A percentile compares a stretch with the other conserved stretches of the same genome.
These are phyloP conservation scores for Drosophila putrida DNA, from an alignment of 2,888 invertebrate species.

Conservation along the genomic window DNA sequence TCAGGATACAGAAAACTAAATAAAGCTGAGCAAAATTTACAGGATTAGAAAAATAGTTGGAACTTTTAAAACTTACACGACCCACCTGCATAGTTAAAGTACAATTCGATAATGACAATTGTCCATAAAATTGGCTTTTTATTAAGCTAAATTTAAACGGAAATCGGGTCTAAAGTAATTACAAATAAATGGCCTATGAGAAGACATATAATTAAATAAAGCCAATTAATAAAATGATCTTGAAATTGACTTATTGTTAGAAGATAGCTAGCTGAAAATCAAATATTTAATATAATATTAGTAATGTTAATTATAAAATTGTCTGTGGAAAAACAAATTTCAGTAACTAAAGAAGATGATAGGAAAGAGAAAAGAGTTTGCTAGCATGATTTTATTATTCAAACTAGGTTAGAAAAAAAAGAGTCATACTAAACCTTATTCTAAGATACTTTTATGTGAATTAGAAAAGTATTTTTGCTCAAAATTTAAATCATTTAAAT, in stretches of 20 bases:
- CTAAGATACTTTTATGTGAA: no score
- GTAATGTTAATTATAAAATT: background rate
- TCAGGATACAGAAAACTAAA: constrained; percentile 25
- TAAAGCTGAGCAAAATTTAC: constrained; percentile 21
- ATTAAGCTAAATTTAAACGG: constrained; percentile 54
- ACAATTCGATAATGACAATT: constrained; percentile 21
- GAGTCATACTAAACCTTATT: no score
- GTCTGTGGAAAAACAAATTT: no score
- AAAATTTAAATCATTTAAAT: no score
- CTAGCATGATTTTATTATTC: no score
- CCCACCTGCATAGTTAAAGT: constrained; percentile 63
- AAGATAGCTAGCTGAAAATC: background rate
- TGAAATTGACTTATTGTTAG: background rate
- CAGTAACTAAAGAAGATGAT: no score
- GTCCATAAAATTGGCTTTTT: constrained; percentile 44
- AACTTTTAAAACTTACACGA: background rate
- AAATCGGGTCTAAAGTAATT: constrained; percentile 54
- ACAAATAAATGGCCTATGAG: constrained; percentile 28
- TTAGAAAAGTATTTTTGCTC: no score
- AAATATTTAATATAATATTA: background rate
- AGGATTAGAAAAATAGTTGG: background rate
- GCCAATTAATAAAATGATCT: constrained; percentile 25
- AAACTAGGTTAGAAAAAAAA: no score
- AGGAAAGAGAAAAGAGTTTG: no score
- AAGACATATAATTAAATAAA: constrained; percentile 56